Evolutionary conservation across 2,888 invertebrate species (phyloP), one percentile per base, ranked within the genome.

Genomic region (Xylota sylvarum): DNA sequence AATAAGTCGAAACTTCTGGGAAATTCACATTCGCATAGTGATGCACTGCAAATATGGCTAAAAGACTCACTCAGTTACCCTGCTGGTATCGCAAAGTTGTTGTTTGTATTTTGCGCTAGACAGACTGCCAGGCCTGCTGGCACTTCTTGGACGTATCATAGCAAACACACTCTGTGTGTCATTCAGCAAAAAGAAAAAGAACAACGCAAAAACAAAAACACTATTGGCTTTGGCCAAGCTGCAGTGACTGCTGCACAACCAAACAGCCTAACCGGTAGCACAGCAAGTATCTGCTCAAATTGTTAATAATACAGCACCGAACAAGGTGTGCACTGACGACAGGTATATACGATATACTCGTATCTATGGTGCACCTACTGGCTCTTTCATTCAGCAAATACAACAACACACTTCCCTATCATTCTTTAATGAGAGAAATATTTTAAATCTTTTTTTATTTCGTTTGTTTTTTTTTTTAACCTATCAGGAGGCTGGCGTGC

Each of bases 371-470:
- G 70, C 64, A 70, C 73, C 72, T 48, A 35, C 86, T 67, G 72
- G 19, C 77, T 86, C 81, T 72, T 81, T 81, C 86, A 86, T 86
- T 86, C 86, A 86, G 30, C 86, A 86, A 86, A 80, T 60, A 17
- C 27, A 14, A 72, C 55, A 65, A 37, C 40, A 37, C 56, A 60
- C 64, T 32, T 62, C 48, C 77, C 40, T 77, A 52, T n/a, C 67
- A 40, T 80, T 85, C 60, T 69, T 72, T 81, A 81, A 86, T 77
- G 67, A 81, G 72, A 73, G 46, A 81, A 77, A 83, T 77, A 65
- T 72, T 72, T 76, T 14, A 50, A 64, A 70, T 56, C 37, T 48
- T 67, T 62, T 30, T 52, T 17, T 65, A 40, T 5, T 23, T n/a
- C n/a, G n/a, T n/a, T 10, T 37, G 35, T 73, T 17, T 73, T 35